Evolutionary conservation across 2,113 vertebrate genomes (phyloP), one percentile per base, ranked within the genome.

Genomic region (Zeus faber): DNA sequence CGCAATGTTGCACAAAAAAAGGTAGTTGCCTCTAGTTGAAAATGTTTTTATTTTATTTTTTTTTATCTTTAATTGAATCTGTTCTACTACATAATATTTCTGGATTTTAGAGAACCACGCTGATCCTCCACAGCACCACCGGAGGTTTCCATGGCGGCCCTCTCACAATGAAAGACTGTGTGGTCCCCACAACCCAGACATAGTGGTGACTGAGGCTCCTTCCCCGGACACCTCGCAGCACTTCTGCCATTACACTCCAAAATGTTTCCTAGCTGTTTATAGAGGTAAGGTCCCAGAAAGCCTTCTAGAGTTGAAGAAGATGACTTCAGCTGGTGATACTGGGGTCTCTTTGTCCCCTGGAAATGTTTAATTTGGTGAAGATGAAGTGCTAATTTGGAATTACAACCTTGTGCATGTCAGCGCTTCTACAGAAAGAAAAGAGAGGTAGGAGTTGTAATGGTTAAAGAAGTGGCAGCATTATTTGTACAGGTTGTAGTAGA

Each of bases 181-280:
- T 1, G 71, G 67, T 8, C 29, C 54, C 0, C 74, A 74, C 21
- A 72, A 76, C 52, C 63, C 72, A 6, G 85, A 85, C 37, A 16
- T 62, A 0, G 65, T 63, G 1, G n/a, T 40, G 0, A 45, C 11
- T 1, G 63, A 72, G 24, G 67, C 72, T 0, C 61, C 74, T 1
- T 62, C 82, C 1, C 67, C 72, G 0, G 74, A 76, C 0, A 20
- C 58, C 5, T 72, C 45, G 0, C 56, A 70, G 17, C 74, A 80
- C 44, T 73, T 67, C 70, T 85, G 74, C 55, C 77, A 77, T 40
- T 80, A 60, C 60, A 76, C 79, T 0, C 82, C 85, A 0, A 87
- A 87, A 52, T 74, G 74, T 49, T 76, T 78, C 64, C 68, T 84
- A 7, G 7, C 81, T 1, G 47, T 85, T 23, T 74, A 73, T 39